Percentiles rank a stretch among this genome's conserved stretches.
phyloP scores from a whole-genome alignment of 2,797 vertebrate species.

The Ctenopoma multispine region DNA sequence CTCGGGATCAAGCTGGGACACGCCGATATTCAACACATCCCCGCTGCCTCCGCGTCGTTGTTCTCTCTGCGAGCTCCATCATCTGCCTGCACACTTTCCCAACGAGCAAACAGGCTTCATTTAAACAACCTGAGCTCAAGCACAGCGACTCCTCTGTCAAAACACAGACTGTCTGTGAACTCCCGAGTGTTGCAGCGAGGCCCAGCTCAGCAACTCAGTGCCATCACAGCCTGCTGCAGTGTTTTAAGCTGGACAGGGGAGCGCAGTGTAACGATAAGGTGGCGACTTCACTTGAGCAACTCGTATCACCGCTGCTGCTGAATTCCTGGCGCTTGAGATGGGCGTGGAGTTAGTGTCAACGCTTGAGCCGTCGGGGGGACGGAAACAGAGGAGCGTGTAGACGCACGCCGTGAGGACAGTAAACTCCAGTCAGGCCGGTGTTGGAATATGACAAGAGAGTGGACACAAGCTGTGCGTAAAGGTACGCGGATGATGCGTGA shows the following conservation, averaged over 20 bases:
- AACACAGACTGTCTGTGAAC: not conserved
- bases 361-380: not conserved
- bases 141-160: no score
- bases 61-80: not conserved
- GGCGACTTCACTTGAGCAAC: not conserved
- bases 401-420: not conserved
- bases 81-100: not conserved
- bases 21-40: constrained; percentile 34
- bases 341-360: constrained; percentile 58
- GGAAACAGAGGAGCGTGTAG: constrained; percentile 39
- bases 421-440: not conserved
- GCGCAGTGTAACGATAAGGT: not conserved
- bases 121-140: not conserved
- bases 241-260: not conserved
- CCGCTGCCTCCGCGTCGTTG: constrained; percentile 21
- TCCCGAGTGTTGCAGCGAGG: not conserved
- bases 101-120: no score
- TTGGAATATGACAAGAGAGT: not conserved
- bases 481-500: constrained; percentile 2
- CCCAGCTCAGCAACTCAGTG: not conserved
- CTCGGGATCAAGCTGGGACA: constrained; percentile 68
- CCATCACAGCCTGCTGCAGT: no score
- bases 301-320: not conserved
- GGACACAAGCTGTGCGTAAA: not conserved
- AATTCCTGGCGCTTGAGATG: constrained; percentile 12